phyloP scores from a whole-genome alignment of 2,888 invertebrate genomes.

The Drosophila diplacantha region DNA sequence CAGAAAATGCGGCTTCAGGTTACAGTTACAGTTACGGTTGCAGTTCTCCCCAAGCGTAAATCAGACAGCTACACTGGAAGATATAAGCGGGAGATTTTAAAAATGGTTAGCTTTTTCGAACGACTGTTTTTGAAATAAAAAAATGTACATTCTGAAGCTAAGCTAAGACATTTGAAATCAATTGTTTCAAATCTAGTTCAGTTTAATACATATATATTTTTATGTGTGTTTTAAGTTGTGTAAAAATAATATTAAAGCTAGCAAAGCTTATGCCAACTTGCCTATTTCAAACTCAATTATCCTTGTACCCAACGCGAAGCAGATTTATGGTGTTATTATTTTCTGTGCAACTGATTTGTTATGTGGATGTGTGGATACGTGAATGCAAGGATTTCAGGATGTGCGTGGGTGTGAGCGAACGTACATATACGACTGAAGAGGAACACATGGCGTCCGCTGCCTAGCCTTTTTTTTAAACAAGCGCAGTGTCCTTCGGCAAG shows the following conservation, averaged over 20 bases:
- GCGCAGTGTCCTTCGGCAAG: conserved; percentile 63
- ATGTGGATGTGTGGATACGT: conserved; percentile 50
- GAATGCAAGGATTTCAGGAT: conserved; percentile 24
- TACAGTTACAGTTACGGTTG: conserved; percentile 35
- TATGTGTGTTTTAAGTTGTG: too few species aligned
- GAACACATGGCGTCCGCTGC: conserved; percentile 57
- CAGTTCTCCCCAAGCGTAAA: conserved; percentile 58
- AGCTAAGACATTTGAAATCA: background rate
- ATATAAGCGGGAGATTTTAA: background rate
- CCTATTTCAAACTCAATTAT: background rate
- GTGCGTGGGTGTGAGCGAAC: conserved; percentile 30
- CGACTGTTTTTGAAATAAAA: background rate
- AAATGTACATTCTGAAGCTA: too few species aligned
- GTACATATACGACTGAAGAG: conserved; percentile 57
- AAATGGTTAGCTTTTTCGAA: background rate
- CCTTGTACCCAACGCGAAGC: background rate
- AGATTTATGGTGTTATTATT: background rate
- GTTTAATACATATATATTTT: too few species aligned
- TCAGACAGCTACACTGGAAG: conserved; percentile 46
- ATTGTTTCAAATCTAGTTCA: background rate
- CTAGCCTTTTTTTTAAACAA: conserved; percentile 34
- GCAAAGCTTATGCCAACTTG: background rate
- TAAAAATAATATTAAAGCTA: background rate
- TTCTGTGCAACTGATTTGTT: conserved; percentile 57
- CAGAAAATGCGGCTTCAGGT: conserved; percentile 23